phyloP scores from a whole-genome alignment of 2,888 invertebrate species.

The Apodemia zela region DNA sequence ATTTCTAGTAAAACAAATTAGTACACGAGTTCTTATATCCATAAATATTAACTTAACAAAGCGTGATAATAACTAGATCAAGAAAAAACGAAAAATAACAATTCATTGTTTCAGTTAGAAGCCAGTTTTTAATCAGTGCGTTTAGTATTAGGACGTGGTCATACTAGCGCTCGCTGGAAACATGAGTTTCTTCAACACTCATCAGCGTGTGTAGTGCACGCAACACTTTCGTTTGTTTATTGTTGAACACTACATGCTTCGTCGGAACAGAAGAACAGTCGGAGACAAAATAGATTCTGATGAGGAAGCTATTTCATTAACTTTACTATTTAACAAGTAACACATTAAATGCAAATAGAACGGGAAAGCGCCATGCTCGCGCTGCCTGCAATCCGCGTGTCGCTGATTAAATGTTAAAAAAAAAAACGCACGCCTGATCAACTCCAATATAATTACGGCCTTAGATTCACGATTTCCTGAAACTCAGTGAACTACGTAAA shows the following conservation, averaged over 20 bases:
- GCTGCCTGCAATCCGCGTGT: too few relatives aligned
- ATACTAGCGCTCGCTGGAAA: neutral
- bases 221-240: too few relatives aligned
- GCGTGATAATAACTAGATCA: neutral
- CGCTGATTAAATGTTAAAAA: too few relatives aligned
- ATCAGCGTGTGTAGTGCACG: neutral
- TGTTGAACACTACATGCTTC: too few relatives aligned
- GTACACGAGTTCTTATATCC: neutral
- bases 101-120: neutral
- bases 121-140: neutral
- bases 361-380: too few relatives aligned
- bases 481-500: neutral
- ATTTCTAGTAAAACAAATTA: neutral
- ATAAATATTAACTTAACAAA: neutral
- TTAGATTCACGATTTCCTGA: neutral
- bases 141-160: neutral
- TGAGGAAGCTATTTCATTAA: too few relatives aligned
- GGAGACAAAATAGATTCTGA: too few relatives aligned
- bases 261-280: too few relatives aligned
- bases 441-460: too few relatives aligned
- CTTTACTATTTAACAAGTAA: too few relatives aligned
- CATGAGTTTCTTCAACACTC: neutral
- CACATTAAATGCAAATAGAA: too few relatives aligned
- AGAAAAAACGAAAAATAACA: neutral
- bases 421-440: too few relatives aligned